phyloP scores from a whole-genome alignment of 2,888 invertebrate species.

The Polydesmus complanatus region DNA sequence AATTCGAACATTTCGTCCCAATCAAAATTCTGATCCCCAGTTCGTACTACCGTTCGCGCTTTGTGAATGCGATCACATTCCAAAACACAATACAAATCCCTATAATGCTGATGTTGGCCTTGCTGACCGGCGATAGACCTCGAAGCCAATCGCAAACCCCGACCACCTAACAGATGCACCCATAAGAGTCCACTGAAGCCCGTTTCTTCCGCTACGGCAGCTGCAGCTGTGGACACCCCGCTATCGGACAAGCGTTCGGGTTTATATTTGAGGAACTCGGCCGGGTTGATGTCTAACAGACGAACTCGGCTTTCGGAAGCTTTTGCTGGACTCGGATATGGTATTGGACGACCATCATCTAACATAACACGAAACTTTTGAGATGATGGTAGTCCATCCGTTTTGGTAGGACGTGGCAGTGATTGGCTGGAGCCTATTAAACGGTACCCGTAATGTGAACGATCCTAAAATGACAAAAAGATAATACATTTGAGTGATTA shows the following conservation, averaged over 20 bases:
- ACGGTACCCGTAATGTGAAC: slow-evolving; percentile 40
- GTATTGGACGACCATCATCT: slow-evolving; percentile 35
- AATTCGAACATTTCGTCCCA: slow-evolving; percentile 99
- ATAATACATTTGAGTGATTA: neutral
- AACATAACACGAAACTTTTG: slow-evolving; percentile 66
- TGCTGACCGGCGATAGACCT: slow-evolving; percentile 27
- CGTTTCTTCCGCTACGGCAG: slow-evolving; percentile 34
- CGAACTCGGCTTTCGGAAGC: slow-evolving; percentile 25
- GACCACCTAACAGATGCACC: slow-evolving; percentile 76
- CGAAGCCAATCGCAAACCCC: slow-evolving; percentile 55
- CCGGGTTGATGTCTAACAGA: slow-evolving; percentile 68
- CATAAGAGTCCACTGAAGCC: slow-evolving; percentile 76
- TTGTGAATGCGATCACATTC: slow-evolving; percentile 95
- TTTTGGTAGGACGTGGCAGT: slow-evolving; percentile 31
- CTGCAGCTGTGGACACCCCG: slow-evolving; percentile 12
- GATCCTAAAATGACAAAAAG: slow-evolving; percentile 25
- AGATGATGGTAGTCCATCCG: slow-evolving; percentile 39
- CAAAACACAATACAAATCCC: slow-evolving; percentile 93
- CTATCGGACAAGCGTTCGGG: slow-evolving; percentile 41
- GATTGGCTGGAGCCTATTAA: slow-evolving; percentile 37
- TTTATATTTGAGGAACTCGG: slow-evolving; percentile 82
- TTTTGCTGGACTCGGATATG: slow-evolving; percentile 21
- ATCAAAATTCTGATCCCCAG: slow-evolving; percentile 90
- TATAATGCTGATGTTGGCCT: slow-evolving; percentile 36
- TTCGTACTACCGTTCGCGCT: slow-evolving; percentile 88